These are phyloP conservation scores for Zele albiditarsus DNA, from an alignment of 2,888 invertebrate species.

Conservation along the genomic window DNA sequence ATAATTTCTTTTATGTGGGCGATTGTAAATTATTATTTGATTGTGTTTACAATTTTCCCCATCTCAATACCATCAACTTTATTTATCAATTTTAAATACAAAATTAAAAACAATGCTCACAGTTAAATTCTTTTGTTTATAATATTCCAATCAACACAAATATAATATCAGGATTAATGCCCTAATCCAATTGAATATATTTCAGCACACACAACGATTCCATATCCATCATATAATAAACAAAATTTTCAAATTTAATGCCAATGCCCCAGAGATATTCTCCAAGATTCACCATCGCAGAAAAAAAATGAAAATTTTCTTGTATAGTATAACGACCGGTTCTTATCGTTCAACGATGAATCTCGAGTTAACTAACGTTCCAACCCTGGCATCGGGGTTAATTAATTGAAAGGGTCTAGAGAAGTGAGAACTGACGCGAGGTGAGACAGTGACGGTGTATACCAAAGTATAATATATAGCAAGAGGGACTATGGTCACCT, in stretches of 20 bases:
- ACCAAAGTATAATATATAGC: slow-evolving; percentile 29
- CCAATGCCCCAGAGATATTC: neutral
- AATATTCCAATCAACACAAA: too few relatives aligned
- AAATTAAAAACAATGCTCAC: too few relatives aligned
- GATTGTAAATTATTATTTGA: too few relatives aligned
- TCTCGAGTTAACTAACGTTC: slow-evolving; percentile 66
- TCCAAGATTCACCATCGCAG: neutral
- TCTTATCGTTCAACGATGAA: slow-evolving; percentile 62
- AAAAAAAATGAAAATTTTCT: slow-evolving; percentile 5
- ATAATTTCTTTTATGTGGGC: too few relatives aligned
- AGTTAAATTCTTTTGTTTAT: too few relatives aligned
- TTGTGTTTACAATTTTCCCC: too few relatives aligned
- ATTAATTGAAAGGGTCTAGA: slow-evolving; percentile 70
- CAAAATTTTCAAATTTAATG: neutral
- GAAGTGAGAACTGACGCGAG: slow-evolving; percentile 45
- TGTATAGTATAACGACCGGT: slow-evolving; percentile 57
- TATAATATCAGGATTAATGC: too few relatives aligned
- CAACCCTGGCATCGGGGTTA: slow-evolving; percentile 52
- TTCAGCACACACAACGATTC: too few relatives aligned
- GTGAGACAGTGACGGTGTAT: slow-evolving; percentile 34
- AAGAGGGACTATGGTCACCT: slow-evolving; percentile 64
- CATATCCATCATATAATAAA: neutral
- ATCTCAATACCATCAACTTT: too few relatives aligned
- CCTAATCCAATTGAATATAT: too few relatives aligned
- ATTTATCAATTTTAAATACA: too few relatives aligned